Evolutionary conservation across 2,113 vertebrate species (phyloP), one percentile per base, ranked within the genome.

Genomic region (Loxodonta africana): DNA sequence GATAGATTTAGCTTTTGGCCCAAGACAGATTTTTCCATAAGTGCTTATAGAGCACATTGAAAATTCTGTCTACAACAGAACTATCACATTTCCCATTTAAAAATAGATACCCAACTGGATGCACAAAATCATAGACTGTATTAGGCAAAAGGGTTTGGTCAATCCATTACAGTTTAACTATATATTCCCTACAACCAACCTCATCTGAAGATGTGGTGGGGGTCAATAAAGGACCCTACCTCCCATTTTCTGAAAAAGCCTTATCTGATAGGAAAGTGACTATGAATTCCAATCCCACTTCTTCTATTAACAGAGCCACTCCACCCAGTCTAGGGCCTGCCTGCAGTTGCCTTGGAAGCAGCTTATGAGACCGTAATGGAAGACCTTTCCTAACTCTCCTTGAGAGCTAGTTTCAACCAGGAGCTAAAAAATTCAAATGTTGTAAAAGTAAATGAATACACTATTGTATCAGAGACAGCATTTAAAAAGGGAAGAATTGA

Each of bases 1-100:
- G 81, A 90, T 2, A 94, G 44, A 90, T 92, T 92, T 94, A 95
- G 51, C 63, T 96, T 94, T 96, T 81, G 82, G 77, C 89, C 69
- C 88, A 62, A 89, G 85, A 92, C 60, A 46, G 60, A 53, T 91
- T 92, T 91, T 86, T 85, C 83, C 69, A 78, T 65, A 77, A 90
- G 15, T 30, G 30, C 48, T 83, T 95, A 67, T 1, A 92, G 28
- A 95, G 23, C 8, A 65, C 53, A 85, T 84, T 9, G 76, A 88
- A 97, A 94, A 89, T 81, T 63, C 23, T 88, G 51, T 41, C 76
- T 81, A n/a, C 46, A 57, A 82, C 15, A 85, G 41, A 95, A 82
- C 11, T 88, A n/a, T 63, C 65, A 91, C 9, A 83, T 6, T 65
- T 12, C 69, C 46, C 23, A 90, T 26, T 30, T 77, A 91, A 95